Percentiles rank a stretch among this genome's conserved stretches.
Conservation (phyloP, 2,113 vertebrate genomes). For the Xenus cinereus region DNA sequence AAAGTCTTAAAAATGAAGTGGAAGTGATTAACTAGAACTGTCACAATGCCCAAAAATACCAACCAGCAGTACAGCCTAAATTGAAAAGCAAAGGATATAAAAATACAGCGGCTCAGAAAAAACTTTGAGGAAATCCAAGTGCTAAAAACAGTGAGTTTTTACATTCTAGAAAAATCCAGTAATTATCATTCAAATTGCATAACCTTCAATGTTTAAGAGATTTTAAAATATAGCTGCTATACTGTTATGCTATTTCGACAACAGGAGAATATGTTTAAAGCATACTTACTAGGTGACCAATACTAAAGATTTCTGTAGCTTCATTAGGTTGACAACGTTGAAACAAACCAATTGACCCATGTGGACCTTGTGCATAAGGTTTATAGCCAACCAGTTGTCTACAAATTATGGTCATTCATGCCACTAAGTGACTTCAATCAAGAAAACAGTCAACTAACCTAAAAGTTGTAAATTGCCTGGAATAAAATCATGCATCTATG, state of each 20-base stretch:
- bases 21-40: neutral
- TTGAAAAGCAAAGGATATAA: neutral
- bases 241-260: neutral
- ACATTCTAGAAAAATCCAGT: neutral
- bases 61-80: neutral
- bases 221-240: neutral
- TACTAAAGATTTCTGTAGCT: neutral
- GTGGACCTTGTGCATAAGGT: neutral
- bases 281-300: neutral
- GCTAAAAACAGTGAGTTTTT: neutral
- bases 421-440: neutral
- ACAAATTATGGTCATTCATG: neutral
- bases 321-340: neutral
- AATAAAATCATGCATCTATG: neutral
- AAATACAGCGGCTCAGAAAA: neutral
- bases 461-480: neutral
- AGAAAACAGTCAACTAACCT: neutral
- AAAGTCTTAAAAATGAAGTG: neutral
- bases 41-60: neutral
- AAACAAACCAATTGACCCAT: neutral
- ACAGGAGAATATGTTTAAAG: neutral
- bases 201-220: neutral
- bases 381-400: neutral
- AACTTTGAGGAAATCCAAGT: neutral
- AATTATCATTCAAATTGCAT: neutral